Conservation (phyloP, 2,888 invertebrate genomes). For the Sinotaia quadrata region DNA sequence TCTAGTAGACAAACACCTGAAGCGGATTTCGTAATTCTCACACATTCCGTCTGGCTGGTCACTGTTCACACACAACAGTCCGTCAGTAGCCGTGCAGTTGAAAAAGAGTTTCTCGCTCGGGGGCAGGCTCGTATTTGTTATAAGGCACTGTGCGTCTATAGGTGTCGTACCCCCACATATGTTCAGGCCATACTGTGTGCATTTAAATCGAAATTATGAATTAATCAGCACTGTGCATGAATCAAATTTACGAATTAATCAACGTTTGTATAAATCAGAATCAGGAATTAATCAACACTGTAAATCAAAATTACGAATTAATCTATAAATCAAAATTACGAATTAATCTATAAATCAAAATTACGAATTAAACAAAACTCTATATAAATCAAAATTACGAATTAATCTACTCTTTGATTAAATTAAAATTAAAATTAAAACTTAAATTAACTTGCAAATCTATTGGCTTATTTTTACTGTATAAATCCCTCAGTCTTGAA, state of each 20-base stretch:
- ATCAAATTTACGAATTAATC: neutral
- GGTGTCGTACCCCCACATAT: constrained; percentile 48
- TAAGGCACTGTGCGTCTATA: constrained; percentile 44
- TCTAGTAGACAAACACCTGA: constrained; percentile 47
- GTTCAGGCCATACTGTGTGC: constrained; percentile 40
- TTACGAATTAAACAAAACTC: too few species aligned
- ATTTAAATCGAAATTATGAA: neutral
- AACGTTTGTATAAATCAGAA: neutral
- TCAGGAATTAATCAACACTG: too few species aligned
- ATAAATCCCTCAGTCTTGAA: too few species aligned
- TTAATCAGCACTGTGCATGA: neutral
- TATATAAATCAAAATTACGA: too few species aligned
- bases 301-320: too few species aligned
- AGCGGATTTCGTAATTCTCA: constrained; percentile 48
- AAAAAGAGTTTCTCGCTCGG: constrained; percentile 9
- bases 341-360: too few species aligned
- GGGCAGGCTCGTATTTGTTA: neutral
- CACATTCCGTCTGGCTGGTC: constrained; percentile 9
- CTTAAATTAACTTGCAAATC: too few species aligned
- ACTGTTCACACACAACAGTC: constrained; percentile 21
- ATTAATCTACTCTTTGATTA: too few species aligned
- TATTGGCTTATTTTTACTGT: too few species aligned
- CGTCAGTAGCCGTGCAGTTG: constrained; percentile 8
- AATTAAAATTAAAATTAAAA: too few species aligned
- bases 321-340: too few species aligned